A percentile compares a stretch with the other conserved stretches of the same genome.
These are phyloP conservation scores for Pyrocoelia pectoralis DNA, from an alignment of 2,888 invertebrate genomes.

Conservation along the genomic window DNA sequence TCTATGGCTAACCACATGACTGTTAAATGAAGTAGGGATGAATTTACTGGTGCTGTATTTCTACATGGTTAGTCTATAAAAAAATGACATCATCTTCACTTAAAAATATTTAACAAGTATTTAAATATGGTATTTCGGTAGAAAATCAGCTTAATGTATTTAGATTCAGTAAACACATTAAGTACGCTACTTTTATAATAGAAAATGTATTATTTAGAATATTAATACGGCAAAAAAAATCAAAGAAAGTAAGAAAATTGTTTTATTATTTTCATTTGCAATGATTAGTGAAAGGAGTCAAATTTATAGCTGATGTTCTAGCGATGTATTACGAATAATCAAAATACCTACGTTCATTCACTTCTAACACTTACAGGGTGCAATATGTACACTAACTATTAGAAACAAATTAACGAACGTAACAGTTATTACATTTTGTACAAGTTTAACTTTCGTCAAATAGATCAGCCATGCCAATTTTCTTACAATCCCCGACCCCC, in stretches of 20 bases:
- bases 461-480: slow-evolving; percentile 59
- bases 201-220: slow-evolving; percentile 5
- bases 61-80: slow-evolving; percentile 26
- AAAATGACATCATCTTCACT: slow-evolving; percentile 33
- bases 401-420: slow-evolving; percentile 25
- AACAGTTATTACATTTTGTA: slow-evolving; percentile 46
- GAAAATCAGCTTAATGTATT: slow-evolving; percentile 23
- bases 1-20: slow-evolving; percentile 23
- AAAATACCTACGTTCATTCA: slow-evolving; percentile 26
- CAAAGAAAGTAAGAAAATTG: slow-evolving; percentile 4
- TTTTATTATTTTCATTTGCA: slow-evolving; percentile 21
- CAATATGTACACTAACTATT: slow-evolving; percentile 29
- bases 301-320: slow-evolving; percentile 56
- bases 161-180: slow-evolving; percentile 31
- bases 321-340: slow-evolving; percentile 28
- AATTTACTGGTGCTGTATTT: not conserved
- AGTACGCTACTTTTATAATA: slow-evolving; percentile 11
- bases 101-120: slow-evolving; percentile 17
- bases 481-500: slow-evolving; percentile 51
- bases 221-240: not conserved
- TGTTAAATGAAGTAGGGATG: slow-evolving; percentile 6
- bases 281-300: slow-evolving; percentile 33
- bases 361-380: slow-evolving; percentile 15
- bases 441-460: slow-evolving; percentile 43
- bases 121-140: slow-evolving; percentile 20